Base-by-base conservation (phyloP, 2,888 invertebrate species). In the Ferdinandea cuprea region DNA sequence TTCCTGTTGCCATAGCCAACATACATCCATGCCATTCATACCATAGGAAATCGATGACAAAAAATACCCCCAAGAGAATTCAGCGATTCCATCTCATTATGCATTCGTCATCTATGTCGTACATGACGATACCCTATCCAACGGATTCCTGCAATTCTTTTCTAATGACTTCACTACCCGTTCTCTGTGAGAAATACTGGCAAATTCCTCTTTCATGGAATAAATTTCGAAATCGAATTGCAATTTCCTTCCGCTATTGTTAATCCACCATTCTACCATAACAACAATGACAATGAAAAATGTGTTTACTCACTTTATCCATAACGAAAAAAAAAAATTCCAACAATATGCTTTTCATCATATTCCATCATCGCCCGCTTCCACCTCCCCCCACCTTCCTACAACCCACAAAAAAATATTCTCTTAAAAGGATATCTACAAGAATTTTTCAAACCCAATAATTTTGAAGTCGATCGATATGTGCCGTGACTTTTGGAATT, bases 221-320 rank as follows among this genome's bases (percentile, higher is more conserved):
- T 19, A 37, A 65, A 65, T 37, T 65, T 44, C 21, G 21, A 74
- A 65, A 66, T 74, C 65, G 48, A 50, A 74, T 66, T 65, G 73
- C 73, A 74, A 74, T 74, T 74, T 66, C 48, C 48, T 74, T 74
- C 58, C 73, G 65, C 65, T 56, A 56, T 74, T 66, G 56, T 74
- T 65, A 66, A 66, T 58, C 37, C 65, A 37, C 56, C 65, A 63
- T 37, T 48, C 65, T 21, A 15, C 35, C 19, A 35, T n/a, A 37
- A 37, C 35, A 69, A 48, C 59, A 61, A 40, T 44, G 54, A 19
- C 28, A 65, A 65, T 44, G 56, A 74, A 28, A 37, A 74, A 48
- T 50, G 65, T 74, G 74, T 66, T 74, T 74, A 74, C 65, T 66
- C 65, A 66, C 58, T 65, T 74, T 40, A 74, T 74, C 56, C 65